phyloP scores from a whole-genome alignment of 2,113 vertebrate species.

The Nannospalax galili region DNA sequence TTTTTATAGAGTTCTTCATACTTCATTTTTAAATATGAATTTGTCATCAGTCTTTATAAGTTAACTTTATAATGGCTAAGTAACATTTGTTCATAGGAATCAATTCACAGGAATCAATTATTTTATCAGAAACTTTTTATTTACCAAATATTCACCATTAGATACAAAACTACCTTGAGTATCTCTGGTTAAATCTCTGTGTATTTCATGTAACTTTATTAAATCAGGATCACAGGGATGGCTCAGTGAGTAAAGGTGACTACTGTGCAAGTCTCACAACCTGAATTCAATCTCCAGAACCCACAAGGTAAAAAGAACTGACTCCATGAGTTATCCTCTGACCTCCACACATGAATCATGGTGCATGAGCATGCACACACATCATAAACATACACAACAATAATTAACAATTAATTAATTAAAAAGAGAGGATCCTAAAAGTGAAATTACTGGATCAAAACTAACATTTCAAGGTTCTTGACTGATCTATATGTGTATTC shows the following conservation, averaged over 20 bases:
- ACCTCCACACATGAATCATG: neutral
- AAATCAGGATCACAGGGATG: neutral
- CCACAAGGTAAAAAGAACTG: neutral
- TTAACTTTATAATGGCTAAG: neutral
- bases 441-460: slow-evolving; percentile 23
- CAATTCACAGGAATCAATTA: neutral
- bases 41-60: slow-evolving; percentile 40
- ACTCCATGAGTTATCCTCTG: neutral
- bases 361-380: no score
- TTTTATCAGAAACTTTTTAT: neutral
- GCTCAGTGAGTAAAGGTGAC: neutral
- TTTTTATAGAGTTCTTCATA: neutral
- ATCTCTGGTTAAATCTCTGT: neutral
- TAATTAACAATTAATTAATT: neutral
- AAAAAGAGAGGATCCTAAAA: neutral
- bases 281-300: neutral
- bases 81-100: neutral
- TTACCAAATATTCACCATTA: slow-evolving; percentile 27
- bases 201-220: neutral
- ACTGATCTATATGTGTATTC: slow-evolving; percentile 3
- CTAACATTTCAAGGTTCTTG: slow-evolving; percentile 21
- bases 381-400: neutral
- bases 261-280: neutral
- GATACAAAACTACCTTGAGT: neutral
- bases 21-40: slow-evolving; percentile 15